These are phyloP conservation scores for Denticeps clupeoides DNA, from an alignment of 2,797 vertebrate genomes.

Conservation along the genomic window DNA sequence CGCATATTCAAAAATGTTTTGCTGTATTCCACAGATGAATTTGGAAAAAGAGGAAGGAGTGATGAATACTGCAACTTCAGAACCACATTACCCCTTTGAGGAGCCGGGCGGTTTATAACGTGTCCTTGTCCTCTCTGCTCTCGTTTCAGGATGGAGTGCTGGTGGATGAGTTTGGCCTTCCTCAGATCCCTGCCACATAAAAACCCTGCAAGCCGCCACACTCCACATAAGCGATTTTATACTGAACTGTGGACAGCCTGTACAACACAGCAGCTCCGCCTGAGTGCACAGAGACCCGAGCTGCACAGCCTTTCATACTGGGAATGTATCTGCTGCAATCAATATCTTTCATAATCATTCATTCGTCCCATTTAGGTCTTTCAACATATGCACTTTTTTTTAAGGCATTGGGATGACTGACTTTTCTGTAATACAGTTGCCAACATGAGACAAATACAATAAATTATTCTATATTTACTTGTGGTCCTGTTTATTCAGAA, in stretches of 20 bases:
- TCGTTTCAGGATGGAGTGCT: slow-evolving; percentile 79
- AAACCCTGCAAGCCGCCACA: background rate
- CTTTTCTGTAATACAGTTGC: slow-evolving; percentile 47
- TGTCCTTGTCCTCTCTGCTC: background rate
- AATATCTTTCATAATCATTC: slow-evolving; percentile 12
- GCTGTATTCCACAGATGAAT: too few relatives aligned
- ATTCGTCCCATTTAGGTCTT: slow-evolving; percentile 3
- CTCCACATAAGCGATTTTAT: slow-evolving; percentile 19
- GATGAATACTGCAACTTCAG: too few relatives aligned
- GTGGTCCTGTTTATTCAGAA: too few relatives aligned
- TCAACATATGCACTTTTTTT: too few relatives aligned
- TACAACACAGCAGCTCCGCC: slow-evolving; percentile 31
- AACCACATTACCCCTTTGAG: too few relatives aligned
- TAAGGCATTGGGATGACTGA: slow-evolving; percentile 42
- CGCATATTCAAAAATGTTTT: too few relatives aligned
- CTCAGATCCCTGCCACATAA: slow-evolving; percentile 93
- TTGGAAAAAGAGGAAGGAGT: too few relatives aligned
- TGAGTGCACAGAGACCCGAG: background rate
- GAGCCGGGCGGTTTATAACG: background rate
- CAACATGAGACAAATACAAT: slow-evolving; percentile 52
- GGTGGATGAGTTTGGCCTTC: slow-evolving; percentile 95
- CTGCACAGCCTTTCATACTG: slow-evolving; percentile 9
- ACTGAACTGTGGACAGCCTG: slow-evolving; percentile 1
- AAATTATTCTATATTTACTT: slow-evolving; percentile 62
- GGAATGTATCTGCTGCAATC: slow-evolving; percentile 19